phyloP scores from a whole-genome alignment of 2,888 invertebrate genomes.

The Sisyra terminalis region DNA sequence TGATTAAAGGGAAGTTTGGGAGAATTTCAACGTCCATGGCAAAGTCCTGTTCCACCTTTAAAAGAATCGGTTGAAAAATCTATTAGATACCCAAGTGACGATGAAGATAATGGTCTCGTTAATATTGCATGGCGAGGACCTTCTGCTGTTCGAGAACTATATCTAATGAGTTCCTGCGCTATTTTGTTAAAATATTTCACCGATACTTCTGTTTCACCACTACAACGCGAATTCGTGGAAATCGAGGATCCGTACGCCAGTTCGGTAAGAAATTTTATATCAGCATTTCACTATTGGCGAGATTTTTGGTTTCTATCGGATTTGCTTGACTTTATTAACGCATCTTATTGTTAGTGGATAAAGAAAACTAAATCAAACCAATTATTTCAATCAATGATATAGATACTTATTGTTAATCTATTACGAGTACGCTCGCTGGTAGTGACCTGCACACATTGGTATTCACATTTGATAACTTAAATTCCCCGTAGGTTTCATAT shows the following conservation, averaged over 20 bases:
- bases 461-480: conserved; percentile 1
- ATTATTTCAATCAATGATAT: neutral
- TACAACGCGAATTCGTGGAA: conserved; percentile 72
- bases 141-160: conserved; percentile 35
- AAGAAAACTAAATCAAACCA: conserved; percentile 3
- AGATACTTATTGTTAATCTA: no score
- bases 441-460: no score
- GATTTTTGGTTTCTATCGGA: no score
- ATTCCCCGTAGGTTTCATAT: conserved; percentile 40
- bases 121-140: conserved; percentile 70
- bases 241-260: conserved; percentile 66
- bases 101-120: conserved; percentile 66
- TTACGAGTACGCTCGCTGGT: no score
- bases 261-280: conserved; percentile 47
- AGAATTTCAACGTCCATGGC: conserved; percentile 61
- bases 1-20: conserved; percentile 29
- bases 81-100: conserved; percentile 63
- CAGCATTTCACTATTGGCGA: no score
- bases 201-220: conserved; percentile 72
- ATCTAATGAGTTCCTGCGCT: conserved; percentile 43
- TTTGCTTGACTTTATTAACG: no score
- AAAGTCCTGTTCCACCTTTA: conserved; percentile 46
- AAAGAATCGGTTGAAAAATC: conserved; percentile 36
- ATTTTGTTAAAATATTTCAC: conserved; percentile 67
- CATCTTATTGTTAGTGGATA: no score